Conservation (phyloP, 2,113 vertebrate genomes). For the Chrysemys picta region DNA sequence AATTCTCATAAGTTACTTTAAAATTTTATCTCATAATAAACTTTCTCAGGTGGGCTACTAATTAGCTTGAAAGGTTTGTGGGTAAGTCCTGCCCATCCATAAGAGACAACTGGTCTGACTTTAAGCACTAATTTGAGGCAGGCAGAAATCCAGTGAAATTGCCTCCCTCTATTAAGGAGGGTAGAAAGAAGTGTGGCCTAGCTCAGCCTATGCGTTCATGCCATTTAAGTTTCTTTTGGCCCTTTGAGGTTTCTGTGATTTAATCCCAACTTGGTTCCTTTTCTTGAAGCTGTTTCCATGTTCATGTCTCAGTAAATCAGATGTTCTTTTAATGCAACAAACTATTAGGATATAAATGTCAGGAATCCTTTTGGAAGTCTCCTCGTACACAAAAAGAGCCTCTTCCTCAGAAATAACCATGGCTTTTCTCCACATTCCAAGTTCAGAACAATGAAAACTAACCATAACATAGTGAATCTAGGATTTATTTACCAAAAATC, state of each 20-base stretch:
- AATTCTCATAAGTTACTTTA: background rate
- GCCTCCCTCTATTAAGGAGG: background rate
- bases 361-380: background rate
- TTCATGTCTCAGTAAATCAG: background rate
- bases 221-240: background rate
- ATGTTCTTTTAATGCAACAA: background rate
- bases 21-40: background rate
- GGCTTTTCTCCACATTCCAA: background rate
- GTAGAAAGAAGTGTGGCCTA: background rate
- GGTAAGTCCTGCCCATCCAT: background rate
- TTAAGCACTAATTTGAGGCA: background rate
- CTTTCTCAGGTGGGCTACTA: background rate
- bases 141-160: background rate
- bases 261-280: background rate
- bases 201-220: background rate
- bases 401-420: background rate
- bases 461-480: background rate
- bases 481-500: background rate
- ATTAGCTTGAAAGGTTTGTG: background rate
- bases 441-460: background rate
- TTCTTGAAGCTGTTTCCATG: background rate
- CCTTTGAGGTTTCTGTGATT: background rate
- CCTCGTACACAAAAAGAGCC: background rate
- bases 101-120: background rate
- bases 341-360: background rate